Base-by-base conservation (phyloP, 2,113 vertebrate species). In the Gallinago paraguaiae region DNA sequence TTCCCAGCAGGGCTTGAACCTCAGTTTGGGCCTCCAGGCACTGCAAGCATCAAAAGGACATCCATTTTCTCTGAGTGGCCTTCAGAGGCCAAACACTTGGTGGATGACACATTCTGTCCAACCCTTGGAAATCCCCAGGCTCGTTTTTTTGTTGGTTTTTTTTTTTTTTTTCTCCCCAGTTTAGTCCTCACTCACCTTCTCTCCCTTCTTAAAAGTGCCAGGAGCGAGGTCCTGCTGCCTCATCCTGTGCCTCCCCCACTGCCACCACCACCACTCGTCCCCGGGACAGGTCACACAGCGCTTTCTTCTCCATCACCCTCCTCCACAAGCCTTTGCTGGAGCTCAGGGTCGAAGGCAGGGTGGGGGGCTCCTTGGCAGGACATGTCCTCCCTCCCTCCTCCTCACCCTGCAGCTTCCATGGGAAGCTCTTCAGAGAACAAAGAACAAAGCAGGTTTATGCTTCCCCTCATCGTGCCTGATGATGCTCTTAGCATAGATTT, bases 1-100 rank as follows among this genome's bases (percentile, higher is more conserved):
- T 95, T 85, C 95, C 84, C 96, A 97, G 95, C 77, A 61, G 95
- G 95, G 53, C 53, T 88, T 17, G 69, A 78, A 80, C 41, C 72
- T 84, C 56, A 5, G 24, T 27, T 67, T 30, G 48, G 70, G 60
- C 91, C 88, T 86, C 39, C 72, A 20, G 93, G 95, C 93, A 57
- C 28, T 56, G 48, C 19, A 30, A 92, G 86, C 86, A 60, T n/a
- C 64, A 46, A n/a, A 81, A 81, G 43, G 43, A 82, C 17, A 46
- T 45, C 76, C 19, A 45, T 88, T 71, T 86, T 10, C 60, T 51
- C 39, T 1, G 17, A 28, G 71, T 20, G 1, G 15, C 82, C 87
- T 63, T 90, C 81, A 31, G 35, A 82, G 54, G 72, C 53, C 77
- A 27, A 70, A 28, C 17, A 3, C 46, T 30, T 11, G 3, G n/a